Base-by-base conservation (phyloP, 1,140 invertebrate species). In the Drosophila prosaltans region DNA sequence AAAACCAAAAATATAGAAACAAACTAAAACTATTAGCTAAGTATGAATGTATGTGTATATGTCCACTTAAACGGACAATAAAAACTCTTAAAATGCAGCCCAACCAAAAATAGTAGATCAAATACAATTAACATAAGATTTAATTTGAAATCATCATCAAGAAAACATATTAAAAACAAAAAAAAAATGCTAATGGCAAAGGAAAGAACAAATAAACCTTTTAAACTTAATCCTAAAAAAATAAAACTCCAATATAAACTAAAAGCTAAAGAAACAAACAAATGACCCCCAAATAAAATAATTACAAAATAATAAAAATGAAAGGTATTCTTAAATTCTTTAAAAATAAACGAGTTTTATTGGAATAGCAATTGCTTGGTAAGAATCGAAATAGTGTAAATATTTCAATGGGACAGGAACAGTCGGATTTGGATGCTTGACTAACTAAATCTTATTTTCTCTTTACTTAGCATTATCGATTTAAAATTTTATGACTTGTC, bases 241-340 rank as follows among this genome's bases (percentile, higher is more conserved):
- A 51, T 40, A 26, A 24, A 51, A 51, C 21, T 26, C 24, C 2
- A 51, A 51, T 74, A 72, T 81, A 81, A 89, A 75, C 71, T 69
- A 57, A 81, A 63, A 36, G 54, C 48, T 32, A 65, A 48, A 59
- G 55, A 41, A 60, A 68, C 43, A 21, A 71, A 67, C 28, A 64
- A 67, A 77, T 73, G 60, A 63, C 64, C 39, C 61, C 74, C 21
- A 54, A 54, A 72, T 63, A 88, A 63, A 82, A 83, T 80, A 72
- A 80, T 64, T 70, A 77, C 54, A 65, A 30, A 77, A 82, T 84
- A 89, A 88, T 81, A 89, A 84, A 86, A 80, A 78, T 78, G 69
- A 78, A 89, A 90, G 66, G 84, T 89, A 89, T 90, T 89, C 84
- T 84, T 89, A 89, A 89, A 89, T 89, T 90, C 85, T 89, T 89